phyloP scores from a whole-genome alignment of 2,113 vertebrate species.

The Euleptes europaea region DNA sequence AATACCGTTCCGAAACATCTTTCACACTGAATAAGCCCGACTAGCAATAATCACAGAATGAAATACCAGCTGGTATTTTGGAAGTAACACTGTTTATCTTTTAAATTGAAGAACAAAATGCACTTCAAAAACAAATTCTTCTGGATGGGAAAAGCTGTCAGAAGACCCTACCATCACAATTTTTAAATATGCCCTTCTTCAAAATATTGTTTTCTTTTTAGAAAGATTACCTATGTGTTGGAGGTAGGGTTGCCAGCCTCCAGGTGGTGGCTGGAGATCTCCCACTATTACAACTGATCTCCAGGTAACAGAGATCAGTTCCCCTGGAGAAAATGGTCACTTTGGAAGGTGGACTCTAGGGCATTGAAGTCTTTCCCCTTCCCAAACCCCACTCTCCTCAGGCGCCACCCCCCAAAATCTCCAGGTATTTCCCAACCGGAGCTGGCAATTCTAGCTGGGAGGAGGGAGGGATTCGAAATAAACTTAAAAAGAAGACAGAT shows the following conservation, averaged over 20 bases:
- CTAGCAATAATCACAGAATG: not conserved
- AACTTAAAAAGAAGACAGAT: not conserved
- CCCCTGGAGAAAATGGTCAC: too few relatives aligned
- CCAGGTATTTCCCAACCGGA: too few relatives aligned
- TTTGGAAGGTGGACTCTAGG: too few relatives aligned
- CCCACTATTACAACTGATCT: too few relatives aligned
- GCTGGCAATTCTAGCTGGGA: too few relatives aligned
- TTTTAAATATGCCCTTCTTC: not conserved
- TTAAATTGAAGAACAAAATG: not conserved
- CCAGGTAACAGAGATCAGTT: too few relatives aligned
- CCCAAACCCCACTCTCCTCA: too few relatives aligned
- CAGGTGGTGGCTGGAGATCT: too few relatives aligned
- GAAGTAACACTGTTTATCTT: constrained; percentile 27
- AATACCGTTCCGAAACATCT: not conserved
- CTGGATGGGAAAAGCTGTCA: not conserved
- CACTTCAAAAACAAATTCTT: not conserved
- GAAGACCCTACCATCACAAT: too few relatives aligned
- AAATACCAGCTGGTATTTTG: constrained; percentile 6
- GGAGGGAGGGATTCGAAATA: not conserved
- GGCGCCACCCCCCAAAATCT: too few relatives aligned
- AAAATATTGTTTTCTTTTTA: constrained; percentile 6
- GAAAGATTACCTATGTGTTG: not conserved
- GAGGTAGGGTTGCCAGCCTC: not conserved
- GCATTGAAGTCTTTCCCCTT: too few relatives aligned
- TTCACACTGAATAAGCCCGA: not conserved